These are phyloP conservation scores for Diplodus sargus DNA, from an alignment of 2,797 vertebrate genomes.

Conservation along the genomic window DNA sequence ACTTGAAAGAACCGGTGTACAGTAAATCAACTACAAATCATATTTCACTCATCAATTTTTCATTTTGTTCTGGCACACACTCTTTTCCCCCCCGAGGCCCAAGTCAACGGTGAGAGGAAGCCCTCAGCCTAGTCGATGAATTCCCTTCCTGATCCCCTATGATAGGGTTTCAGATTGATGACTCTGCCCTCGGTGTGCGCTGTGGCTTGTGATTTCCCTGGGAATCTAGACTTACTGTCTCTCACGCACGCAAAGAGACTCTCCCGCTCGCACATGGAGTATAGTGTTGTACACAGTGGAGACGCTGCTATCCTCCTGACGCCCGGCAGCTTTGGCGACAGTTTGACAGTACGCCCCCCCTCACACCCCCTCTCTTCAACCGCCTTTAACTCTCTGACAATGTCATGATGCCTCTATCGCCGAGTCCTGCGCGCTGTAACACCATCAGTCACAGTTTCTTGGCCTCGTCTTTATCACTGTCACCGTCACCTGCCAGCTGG, in stretches of 20 bases:
- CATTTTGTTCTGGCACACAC: constrained; percentile 66
- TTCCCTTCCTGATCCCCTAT: constrained; percentile 71
- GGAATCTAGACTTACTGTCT: constrained; percentile 80
- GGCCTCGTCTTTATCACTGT: constrained; percentile 32
- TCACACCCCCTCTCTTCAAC: constrained; percentile 25
- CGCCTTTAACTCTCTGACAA: constrained; percentile 47
- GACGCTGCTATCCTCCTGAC: constrained; percentile 45
- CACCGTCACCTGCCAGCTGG: constrained; percentile 36
- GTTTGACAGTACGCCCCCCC: constrained; percentile 38
- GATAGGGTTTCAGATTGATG: constrained; percentile 86
- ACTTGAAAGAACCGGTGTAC: constrained; percentile 48
- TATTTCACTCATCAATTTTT: constrained; percentile 80
- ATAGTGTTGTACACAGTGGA: constrained; percentile 41
- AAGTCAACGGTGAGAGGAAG: constrained; percentile 67
- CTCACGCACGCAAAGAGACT: constrained; percentile 45
- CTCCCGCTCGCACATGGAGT: constrained; percentile 27
- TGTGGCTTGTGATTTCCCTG: constrained; percentile 72
- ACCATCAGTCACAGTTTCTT: constrained; percentile 44
- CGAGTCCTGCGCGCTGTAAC: constrained; percentile 33
- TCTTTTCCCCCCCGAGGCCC: constrained; percentile 53
- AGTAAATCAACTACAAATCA: constrained; percentile 72
- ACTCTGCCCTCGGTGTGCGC: constrained; percentile 71
- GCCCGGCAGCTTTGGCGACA: constrained; percentile 14
- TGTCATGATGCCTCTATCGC: constrained; percentile 47
- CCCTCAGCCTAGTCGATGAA: constrained; percentile 74